A percentile compares a stretch with the other conserved stretches of the same genome.
phyloP scores from a whole-genome alignment of 2,888 invertebrate species.

The Incurvaria masculella region DNA sequence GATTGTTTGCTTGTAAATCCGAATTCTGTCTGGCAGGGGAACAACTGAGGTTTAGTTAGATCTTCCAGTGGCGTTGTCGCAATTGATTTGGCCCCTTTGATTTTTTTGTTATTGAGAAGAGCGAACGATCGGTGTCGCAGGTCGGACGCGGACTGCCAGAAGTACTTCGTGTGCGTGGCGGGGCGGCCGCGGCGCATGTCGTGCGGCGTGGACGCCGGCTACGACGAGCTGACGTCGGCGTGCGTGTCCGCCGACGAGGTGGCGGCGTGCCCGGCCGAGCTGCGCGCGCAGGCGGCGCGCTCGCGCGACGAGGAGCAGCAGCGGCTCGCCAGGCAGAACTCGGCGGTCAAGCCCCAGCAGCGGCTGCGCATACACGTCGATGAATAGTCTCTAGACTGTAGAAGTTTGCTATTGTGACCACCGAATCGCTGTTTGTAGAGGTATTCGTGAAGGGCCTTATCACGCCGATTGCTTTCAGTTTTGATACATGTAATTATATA shows the following conservation, averaged over 20 bases:
- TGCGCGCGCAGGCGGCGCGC: conserved; percentile 28
- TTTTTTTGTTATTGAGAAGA: not conserved
- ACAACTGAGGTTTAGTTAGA: too few relatives aligned
- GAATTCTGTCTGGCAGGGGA: too few relatives aligned
- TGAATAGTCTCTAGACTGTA: too few relatives aligned
- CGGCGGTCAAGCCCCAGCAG: not conserved
- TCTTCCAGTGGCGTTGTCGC: not conserved
- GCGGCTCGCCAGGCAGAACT: conserved; percentile 27
- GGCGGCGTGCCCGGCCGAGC: conserved; percentile 60
- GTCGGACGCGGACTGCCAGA: conserved; percentile 66
- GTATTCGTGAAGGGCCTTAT: too few relatives aligned
- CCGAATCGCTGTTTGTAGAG: too few relatives aligned
- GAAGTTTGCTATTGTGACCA: too few relatives aligned
- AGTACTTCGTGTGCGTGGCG: conserved; percentile 75
- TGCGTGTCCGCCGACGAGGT: conserved; percentile 81
- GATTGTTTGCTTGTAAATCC: too few relatives aligned
- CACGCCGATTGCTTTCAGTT: too few relatives aligned
- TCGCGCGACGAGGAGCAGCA: conserved; percentile 31
- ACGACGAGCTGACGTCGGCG: conserved; percentile 66
- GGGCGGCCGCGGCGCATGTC: conserved; percentile 69
- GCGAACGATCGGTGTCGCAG: too few relatives aligned
- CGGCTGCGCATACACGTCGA: not conserved
- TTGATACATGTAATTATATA: too few relatives aligned
- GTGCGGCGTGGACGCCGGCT: conserved; percentile 75
- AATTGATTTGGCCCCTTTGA: not conserved